Percentiles rank a stretch among this genome's conserved stretches.
phyloP scores from a whole-genome alignment of 1,140 invertebrate genomes.

The Hyles vespertilio region DNA sequence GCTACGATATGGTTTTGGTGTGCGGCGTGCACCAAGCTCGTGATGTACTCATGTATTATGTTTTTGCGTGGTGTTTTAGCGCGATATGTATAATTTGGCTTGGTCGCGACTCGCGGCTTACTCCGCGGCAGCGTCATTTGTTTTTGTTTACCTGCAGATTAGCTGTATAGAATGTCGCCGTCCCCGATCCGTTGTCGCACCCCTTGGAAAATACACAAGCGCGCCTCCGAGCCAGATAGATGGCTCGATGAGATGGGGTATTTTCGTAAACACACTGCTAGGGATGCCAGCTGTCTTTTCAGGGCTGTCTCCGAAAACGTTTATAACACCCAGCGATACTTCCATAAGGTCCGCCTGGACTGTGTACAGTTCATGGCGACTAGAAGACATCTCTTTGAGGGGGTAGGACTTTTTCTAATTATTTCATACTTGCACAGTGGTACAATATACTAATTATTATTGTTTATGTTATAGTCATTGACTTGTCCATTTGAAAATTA shows the following conservation, averaged over 20 bases:
- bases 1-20: conserved; percentile 65
- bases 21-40: no score
- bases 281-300: conserved; percentile 90
- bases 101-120: not conserved
- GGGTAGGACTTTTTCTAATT: conserved; percentile 52
- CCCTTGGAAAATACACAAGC: conserved; percentile 68
- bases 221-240: conserved; percentile 77
- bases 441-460: conserved; percentile 31
- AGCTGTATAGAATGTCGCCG: conserved; percentile 57
- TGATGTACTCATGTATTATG: not conserved
- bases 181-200: conserved; percentile 64
- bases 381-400: conserved; percentile 72
- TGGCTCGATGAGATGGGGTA: conserved; percentile 86
- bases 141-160: conserved; percentile 74
- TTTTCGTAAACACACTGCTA: conserved; percentile 88
- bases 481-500: conserved; percentile 79
- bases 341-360: conserved; percentile 82
- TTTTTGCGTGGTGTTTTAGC: conserved; percentile 4
- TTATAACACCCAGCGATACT: conserved; percentile 86
- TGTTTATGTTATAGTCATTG: conserved; percentile 74
- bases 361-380: conserved; percentile 83
- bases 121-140: conserved; percentile 49
- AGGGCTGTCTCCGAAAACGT: conserved; percentile 90
- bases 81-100: not conserved
- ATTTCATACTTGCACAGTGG: conserved; percentile 23